Percentiles rank a stretch among this genome's conserved stretches.
These are phyloP conservation scores for Hirtodrosophila duncani DNA, from an alignment of 2,888 invertebrate genomes.

Conservation along the genomic window DNA sequence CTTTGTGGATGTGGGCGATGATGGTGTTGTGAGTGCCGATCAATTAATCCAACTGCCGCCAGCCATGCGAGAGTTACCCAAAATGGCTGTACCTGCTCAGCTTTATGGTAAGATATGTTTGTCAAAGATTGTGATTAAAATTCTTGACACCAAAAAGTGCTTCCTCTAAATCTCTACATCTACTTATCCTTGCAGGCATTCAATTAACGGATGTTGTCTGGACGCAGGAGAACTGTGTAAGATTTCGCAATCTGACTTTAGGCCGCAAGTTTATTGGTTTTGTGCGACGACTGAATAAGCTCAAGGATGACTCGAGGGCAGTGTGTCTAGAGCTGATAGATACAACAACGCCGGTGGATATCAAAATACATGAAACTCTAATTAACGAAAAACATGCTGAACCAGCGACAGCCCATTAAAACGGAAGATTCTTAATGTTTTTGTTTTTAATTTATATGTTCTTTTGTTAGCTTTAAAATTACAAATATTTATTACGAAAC, in stretches of 20 bases:
- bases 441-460: slow-evolving; percentile 38
- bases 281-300: slow-evolving; percentile 82
- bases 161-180: no score
- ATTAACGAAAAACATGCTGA: slow-evolving; percentile 82
- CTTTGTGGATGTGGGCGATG: slow-evolving; percentile 84
- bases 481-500: slow-evolving; percentile 16
- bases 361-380: slow-evolving; percentile 83
- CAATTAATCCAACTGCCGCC: slow-evolving; percentile 80
- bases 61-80: slow-evolving; percentile 81
- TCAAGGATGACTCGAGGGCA: slow-evolving; percentile 82
- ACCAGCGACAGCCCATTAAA: slow-evolving; percentile 15
- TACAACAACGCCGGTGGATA: slow-evolving; percentile 83
- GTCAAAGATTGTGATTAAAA: neutral
- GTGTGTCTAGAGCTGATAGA: slow-evolving; percentile 85
- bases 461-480: slow-evolving; percentile 26
- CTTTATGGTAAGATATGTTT: slow-evolving; percentile 79
- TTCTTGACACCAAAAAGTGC: neutral
- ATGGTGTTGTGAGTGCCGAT: slow-evolving; percentile 80
- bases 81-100: slow-evolving; percentile 84
- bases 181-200: slow-evolving; percentile 79
- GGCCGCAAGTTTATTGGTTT: slow-evolving; percentile 85
- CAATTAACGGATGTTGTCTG: slow-evolving; percentile 79
- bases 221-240: slow-evolving; percentile 83
- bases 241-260: slow-evolving; percentile 85
- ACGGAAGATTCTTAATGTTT: slow-evolving; percentile 14